Evolutionary conservation across 2,797 vertebrate genomes (phyloP).

Genomic region (Apogon talboti): DNA sequence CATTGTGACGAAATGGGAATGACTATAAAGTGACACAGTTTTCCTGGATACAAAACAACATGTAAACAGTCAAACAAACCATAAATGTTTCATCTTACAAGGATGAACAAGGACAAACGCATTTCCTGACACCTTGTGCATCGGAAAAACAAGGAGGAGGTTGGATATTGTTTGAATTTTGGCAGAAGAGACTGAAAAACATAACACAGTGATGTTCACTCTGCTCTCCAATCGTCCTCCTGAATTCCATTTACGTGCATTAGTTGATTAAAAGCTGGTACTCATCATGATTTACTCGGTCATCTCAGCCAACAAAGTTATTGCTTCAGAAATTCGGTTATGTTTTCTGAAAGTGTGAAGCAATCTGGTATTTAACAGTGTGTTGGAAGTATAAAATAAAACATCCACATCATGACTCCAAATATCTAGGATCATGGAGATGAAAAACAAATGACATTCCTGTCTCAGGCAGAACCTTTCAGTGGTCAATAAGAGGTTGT

Average conservation of each 20-base stretch:
- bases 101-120: conserved; percentile 6
- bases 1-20: conserved; percentile 3
- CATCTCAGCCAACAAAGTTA: too few relatives aligned
- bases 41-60: conserved; percentile 16
- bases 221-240: conserved; percentile 1
- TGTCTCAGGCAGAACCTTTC: neutral
- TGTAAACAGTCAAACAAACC: neutral
- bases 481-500: neutral
- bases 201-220: conserved; percentile 7
- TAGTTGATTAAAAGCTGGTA: neutral
- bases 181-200: conserved; percentile 19
- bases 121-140: conserved; percentile 14
- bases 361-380: too few relatives aligned
- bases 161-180: neutral
- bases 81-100: conserved; percentile 7
- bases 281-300: too few relatives aligned
- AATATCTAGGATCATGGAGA: too few relatives aligned
- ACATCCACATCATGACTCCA: too few relatives aligned
- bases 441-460: too few relatives aligned
- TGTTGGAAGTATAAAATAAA: too few relatives aligned
- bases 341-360: neutral
- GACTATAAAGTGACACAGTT: neutral
- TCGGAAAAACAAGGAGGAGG: conserved; percentile 20
- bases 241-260: neutral
- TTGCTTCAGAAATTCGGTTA: too few relatives aligned